These are phyloP conservation scores for Thera britannica DNA, from an alignment of 2,888 invertebrate genomes.

Conservation along the genomic window DNA sequence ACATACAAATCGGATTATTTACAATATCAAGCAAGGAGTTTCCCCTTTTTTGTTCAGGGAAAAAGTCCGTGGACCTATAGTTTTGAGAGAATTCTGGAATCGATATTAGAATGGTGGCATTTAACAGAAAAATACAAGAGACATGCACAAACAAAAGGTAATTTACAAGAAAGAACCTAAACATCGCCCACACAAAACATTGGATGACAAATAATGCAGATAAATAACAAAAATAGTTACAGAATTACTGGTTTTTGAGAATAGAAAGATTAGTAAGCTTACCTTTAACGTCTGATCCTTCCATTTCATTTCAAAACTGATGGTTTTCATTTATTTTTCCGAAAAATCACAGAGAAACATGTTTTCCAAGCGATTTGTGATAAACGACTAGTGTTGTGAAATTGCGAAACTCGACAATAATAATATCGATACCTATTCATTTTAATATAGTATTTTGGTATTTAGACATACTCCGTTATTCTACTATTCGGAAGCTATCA, in stretches of 20 bases:
- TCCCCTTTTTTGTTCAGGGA: neutral
- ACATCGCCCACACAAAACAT: constrained; percentile 77
- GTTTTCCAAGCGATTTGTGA: constrained; percentile 45
- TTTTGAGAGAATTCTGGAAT: neutral
- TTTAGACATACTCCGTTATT: too few species aligned
- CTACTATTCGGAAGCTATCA: too few species aligned
- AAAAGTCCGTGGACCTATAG: neutral
- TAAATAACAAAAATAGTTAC: constrained; percentile 52
- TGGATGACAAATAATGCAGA: constrained; percentile 58
- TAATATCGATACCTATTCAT: too few species aligned
- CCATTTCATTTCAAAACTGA: constrained; percentile 74
- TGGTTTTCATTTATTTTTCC: constrained; percentile 47
- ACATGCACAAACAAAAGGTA: constrained; percentile 72
- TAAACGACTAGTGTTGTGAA: constrained; percentile 38
- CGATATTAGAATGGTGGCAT: neutral
- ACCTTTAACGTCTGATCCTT: constrained; percentile 69
- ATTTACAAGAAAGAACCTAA: constrained; percentile 57
- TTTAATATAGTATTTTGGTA: too few species aligned
- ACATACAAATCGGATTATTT: neutral
- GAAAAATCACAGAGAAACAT: constrained; percentile 47
- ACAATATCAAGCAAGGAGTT: neutral
- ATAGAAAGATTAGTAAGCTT: constrained; percentile 38
- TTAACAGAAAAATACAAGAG: constrained; percentile 23
- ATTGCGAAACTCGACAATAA: too few species aligned
- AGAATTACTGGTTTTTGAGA: constrained; percentile 6